phyloP scores from a whole-genome alignment of 2,797 vertebrate species.

The Neosilurus mollespiculum region DNA sequence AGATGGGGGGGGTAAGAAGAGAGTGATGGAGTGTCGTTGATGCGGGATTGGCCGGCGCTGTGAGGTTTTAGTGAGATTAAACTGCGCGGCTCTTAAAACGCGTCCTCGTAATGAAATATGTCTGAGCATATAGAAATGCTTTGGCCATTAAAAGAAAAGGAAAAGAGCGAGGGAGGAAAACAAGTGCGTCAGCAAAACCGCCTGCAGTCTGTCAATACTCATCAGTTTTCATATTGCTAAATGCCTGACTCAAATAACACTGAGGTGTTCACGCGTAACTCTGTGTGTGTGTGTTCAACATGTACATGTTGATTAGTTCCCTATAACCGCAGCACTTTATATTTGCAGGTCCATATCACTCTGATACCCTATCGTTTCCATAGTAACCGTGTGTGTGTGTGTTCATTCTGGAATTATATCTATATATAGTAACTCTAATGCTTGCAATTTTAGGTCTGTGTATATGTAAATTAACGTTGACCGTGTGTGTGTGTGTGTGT shows the following conservation, averaged over 20 bases:
- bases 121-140: slow-evolving; percentile 91
- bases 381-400: background rate
- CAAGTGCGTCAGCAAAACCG: slow-evolving; percentile 76
- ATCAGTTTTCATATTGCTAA: slow-evolving; percentile 81
- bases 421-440: slow-evolving; percentile 9
- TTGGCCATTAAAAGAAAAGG: slow-evolving; percentile 54
- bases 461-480: background rate
- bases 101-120: slow-evolving; percentile 97
- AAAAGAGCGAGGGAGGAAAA: slow-evolving; percentile 21
- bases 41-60: slow-evolving; percentile 23
- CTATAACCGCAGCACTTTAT: background rate
- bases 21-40: slow-evolving; percentile 29
- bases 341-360: background rate
- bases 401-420: background rate
- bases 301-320: background rate
- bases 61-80: slow-evolving; percentile 88
- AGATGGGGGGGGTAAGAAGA: background rate
- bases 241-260: slow-evolving; percentile 54
- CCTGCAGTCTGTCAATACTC: slow-evolving; percentile 85
- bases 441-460: background rate
- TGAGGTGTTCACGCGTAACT: background rate
- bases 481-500: background rate
- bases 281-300: slow-evolving; percentile 7
- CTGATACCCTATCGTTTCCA: background rate
- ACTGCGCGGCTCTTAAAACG: slow-evolving; percentile 85